Evolutionary conservation across 2,888 invertebrate species (phyloP).

Genomic region (Amaurobius ferox): DNA sequence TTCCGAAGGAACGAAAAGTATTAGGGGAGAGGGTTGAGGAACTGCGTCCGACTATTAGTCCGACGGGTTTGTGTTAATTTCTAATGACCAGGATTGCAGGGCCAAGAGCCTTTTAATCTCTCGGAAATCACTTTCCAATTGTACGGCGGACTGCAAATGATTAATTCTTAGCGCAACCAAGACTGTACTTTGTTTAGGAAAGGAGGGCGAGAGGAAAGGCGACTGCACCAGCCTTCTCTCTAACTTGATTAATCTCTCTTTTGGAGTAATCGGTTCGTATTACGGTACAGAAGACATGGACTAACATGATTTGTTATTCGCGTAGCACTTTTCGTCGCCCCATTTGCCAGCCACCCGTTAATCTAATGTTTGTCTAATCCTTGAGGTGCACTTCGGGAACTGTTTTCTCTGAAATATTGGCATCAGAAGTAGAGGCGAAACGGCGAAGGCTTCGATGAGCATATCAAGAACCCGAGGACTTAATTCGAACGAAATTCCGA

Average conservation of each 20-base stretch:
- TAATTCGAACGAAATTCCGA: constrained; percentile 18
- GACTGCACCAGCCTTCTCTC: constrained; percentile 10
- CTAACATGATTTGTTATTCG: constrained; percentile 72
- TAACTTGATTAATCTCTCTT: constrained; percentile 71
- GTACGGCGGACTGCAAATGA: constrained; percentile 70
- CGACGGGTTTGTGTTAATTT: constrained; percentile 72
- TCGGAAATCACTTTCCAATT: constrained; percentile 71
- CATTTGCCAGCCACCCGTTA: constrained; percentile 65
- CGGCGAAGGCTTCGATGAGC: background rate
- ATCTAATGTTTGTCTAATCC: constrained; percentile 72
- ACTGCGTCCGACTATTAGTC: constrained; percentile 61
- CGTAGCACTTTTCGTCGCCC: constrained; percentile 70
- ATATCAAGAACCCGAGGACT: background rate
- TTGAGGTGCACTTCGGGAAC: constrained; percentile 41
- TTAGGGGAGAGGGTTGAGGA: constrained; percentile 37
- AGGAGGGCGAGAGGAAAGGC: background rate
- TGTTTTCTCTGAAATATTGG: constrained; percentile 56
- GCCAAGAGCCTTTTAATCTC: constrained; percentile 67
- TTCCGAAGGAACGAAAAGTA: constrained; percentile 64
- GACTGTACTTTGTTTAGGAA: constrained; percentile 35
- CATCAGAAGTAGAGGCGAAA: constrained; percentile 11
- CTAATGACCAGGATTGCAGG: constrained; percentile 69
- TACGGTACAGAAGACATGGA: constrained; percentile 72
- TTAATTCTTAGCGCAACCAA: constrained; percentile 65
- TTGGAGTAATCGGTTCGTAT: constrained; percentile 59